phyloP scores from a whole-genome alignment of 1,140 invertebrate genomes.

The Antheraea pernyi region DNA sequence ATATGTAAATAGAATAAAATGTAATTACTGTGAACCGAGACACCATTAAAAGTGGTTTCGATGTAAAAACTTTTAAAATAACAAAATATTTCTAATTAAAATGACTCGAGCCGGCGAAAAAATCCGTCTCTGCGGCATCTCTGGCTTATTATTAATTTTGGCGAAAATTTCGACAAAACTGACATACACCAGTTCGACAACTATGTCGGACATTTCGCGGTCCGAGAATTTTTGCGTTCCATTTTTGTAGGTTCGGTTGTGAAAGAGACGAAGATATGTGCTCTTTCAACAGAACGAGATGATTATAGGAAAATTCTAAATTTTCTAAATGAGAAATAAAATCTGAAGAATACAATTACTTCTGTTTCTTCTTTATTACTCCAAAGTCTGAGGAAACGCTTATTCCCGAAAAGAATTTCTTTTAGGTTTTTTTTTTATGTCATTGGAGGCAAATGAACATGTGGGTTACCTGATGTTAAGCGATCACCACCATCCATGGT shows the following conservation, averaged over 20 bases:
- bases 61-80: slow-evolving; percentile 30
- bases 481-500: no score
- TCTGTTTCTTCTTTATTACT: no score
- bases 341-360: no score
- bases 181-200: slow-evolving; percentile 63
- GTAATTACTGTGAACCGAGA: not conserved
- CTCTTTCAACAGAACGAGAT: slow-evolving; percentile 17
- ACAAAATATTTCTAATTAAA: slow-evolving; percentile 72
- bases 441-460: no score
- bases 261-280: slow-evolving; percentile 26
- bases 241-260: slow-evolving; percentile 29
- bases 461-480: no score
- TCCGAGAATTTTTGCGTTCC: slow-evolving; percentile 41
- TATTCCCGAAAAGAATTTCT: no score
- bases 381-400: no score
- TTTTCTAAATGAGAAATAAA: not conserved
- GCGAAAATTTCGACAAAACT: slow-evolving; percentile 72
- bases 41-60: not conserved
- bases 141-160: slow-evolving; percentile 72
- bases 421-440: no score
- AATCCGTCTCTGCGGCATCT: slow-evolving; percentile 34
- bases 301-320: not conserved
- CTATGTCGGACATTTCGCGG: slow-evolving; percentile 57
- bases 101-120: slow-evolving; percentile 37
- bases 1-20: no score